Evolutionary conservation across 2,797 vertebrate species (phyloP).

Genomic region (Scleropages formosus): DNA sequence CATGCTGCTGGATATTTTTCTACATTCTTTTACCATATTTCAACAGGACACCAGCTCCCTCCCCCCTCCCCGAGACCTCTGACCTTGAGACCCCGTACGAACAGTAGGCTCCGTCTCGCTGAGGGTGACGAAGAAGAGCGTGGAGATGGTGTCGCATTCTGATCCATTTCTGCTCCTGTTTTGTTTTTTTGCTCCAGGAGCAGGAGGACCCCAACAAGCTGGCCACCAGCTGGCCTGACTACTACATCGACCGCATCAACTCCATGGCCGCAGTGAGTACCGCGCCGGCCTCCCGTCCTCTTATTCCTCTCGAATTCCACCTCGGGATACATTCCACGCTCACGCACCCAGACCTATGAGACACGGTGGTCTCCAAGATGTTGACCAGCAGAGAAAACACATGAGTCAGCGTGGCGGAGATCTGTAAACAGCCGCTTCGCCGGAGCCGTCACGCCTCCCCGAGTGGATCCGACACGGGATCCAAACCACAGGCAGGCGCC

Average conservation of each 20-base stretch:
- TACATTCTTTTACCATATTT: background rate
- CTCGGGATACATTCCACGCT: constrained; percentile 55
- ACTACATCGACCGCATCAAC: constrained; percentile 97
- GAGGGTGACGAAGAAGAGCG: no score
- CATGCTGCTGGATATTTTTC: no score
- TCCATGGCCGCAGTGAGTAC: constrained; percentile 94
- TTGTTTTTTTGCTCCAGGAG: constrained; percentile 73
- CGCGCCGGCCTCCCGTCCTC: background rate
- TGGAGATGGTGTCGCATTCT: background rate
- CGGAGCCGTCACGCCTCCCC: background rate
- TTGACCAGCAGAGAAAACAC: background rate
- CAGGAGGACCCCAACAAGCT: constrained; percentile 98
- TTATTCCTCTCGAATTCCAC: constrained; percentile 36
- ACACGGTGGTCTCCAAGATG: constrained; percentile 47
- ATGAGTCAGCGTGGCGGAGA: background rate
- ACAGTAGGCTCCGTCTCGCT: background rate
- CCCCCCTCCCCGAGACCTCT: no score
- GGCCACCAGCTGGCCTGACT: constrained; percentile 97
- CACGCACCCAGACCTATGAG: constrained; percentile 56
- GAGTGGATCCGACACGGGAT: no score
- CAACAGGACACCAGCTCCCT: background rate
- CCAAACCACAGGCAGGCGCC: no score
- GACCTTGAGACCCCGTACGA: background rate
- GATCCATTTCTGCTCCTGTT: constrained; percentile 39
- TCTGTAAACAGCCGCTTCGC: constrained; percentile 4